Percentiles rank a stretch among this genome's conserved stretches.
These are phyloP conservation scores for Neolamprologus modestus DNA, from an alignment of 2,113 vertebrate species.

Conservation along the genomic window DNA sequence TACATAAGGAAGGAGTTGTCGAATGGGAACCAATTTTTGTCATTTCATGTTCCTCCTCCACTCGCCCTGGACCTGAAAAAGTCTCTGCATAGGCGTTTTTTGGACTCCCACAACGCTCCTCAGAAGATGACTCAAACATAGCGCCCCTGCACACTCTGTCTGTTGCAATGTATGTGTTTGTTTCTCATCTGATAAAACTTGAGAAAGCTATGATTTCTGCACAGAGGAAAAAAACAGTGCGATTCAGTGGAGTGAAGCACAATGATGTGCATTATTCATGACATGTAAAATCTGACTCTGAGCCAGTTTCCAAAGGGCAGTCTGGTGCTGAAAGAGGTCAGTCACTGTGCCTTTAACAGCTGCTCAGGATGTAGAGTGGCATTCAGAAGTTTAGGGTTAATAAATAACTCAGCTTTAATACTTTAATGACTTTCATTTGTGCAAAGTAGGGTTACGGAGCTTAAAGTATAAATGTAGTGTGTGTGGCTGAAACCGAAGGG, in stretches of 20 bases:
- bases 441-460: not conserved
- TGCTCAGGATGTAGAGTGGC: conserved; percentile 13
- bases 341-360: conserved; percentile 18
- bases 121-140: conserved; percentile 30
- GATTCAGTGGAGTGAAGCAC: not conserved
- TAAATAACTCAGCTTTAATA: conserved; percentile 35
- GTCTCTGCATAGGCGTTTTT: not conserved
- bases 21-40: not conserved
- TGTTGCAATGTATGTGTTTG: not conserved
- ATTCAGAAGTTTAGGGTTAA: conserved; percentile 30
- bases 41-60: not conserved
- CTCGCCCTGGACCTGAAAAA: not conserved
- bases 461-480: conserved; percentile 5
- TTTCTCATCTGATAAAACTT: not conserved
- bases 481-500: not conserved
- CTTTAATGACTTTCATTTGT: conserved; percentile 4
- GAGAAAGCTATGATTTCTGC: not conserved
- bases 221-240: not conserved
- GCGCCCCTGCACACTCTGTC: conserved; percentile 6
- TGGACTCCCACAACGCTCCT: conserved; percentile 18
- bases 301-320: conserved; percentile 32
- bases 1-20: not conserved
- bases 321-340: not conserved
- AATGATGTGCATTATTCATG: conserved; percentile 16
- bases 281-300: not conserved